Conservation (phyloP, 2,113 vertebrate genomes). For the Nannobrachium achirus region DNA sequence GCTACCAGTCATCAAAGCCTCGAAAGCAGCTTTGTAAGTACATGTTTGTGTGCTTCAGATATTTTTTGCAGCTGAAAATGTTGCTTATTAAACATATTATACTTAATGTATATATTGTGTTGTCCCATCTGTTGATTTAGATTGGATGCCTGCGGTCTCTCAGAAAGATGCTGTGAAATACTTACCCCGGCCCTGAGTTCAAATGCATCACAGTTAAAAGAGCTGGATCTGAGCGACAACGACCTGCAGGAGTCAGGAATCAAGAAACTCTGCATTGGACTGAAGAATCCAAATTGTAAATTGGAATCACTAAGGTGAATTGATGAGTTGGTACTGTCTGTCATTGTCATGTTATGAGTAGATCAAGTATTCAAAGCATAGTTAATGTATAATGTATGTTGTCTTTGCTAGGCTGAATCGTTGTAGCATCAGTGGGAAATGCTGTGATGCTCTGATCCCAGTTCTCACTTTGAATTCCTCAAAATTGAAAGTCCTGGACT, state of each 20-base stretch:
- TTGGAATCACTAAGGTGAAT: constrained; percentile 22
- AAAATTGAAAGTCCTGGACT: no score
- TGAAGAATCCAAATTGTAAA: constrained; percentile 22
- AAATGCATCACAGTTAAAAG: constrained; percentile 7
- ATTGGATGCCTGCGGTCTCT: constrained; percentile 19
- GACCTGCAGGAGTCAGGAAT: constrained; percentile 28
- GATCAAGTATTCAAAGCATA: no score
- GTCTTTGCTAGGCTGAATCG: no score
- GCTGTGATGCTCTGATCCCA: no score
- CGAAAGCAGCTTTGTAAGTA: constrained; percentile 28
- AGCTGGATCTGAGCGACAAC: constrained; percentile 34
- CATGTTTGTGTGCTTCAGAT: not conserved
- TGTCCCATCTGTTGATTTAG: constrained; percentile 9
- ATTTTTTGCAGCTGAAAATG: not conserved
- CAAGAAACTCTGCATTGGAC: not conserved
- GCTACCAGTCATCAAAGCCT: constrained; percentile 25
- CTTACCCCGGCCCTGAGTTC: not conserved
- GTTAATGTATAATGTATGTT: no score
- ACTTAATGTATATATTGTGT: not conserved
- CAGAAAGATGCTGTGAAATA: constrained; percentile 14
- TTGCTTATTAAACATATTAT: not conserved
- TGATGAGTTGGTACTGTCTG: no score
- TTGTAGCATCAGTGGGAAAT: no score
- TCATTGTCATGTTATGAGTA: no score
- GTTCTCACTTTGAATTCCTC: no score